phyloP scores from a whole-genome alignment of 2,888 invertebrate species.

The Brenthis hecate region DNA sequence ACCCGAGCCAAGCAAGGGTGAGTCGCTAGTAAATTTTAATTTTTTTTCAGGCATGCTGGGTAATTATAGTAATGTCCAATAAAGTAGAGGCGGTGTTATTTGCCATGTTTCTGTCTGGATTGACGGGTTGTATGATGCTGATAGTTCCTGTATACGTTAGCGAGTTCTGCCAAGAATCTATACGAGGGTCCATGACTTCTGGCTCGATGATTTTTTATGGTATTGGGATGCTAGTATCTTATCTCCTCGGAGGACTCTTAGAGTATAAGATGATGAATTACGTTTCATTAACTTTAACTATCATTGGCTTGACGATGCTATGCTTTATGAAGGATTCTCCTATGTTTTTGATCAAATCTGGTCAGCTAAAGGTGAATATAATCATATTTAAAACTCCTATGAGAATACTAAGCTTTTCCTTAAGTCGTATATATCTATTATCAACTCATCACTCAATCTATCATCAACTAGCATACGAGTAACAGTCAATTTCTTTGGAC shows the following conservation, averaged over 20 bases:
- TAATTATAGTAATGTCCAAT: constrained; percentile 48
- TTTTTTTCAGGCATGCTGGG: constrained; percentile 47
- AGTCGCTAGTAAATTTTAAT: too few species aligned
- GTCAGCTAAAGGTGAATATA: constrained; percentile 52
- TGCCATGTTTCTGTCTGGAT: constrained; percentile 59
- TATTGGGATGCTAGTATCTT: constrained; percentile 61
- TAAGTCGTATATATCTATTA: too few species aligned
- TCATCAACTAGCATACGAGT: too few species aligned
- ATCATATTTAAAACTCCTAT: too few species aligned
- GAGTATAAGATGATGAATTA: constrained; percentile 58
- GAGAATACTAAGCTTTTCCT: too few species aligned
- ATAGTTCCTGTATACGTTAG: constrained; percentile 58
- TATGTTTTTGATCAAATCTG: constrained; percentile 57
- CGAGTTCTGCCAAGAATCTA: constrained; percentile 64
- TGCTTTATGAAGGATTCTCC: constrained; percentile 60
- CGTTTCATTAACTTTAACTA: constrained; percentile 49
- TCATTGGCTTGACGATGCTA: constrained; percentile 47
- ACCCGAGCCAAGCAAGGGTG: too few species aligned
- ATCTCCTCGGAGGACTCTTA: constrained; percentile 58
- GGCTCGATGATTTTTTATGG: constrained; percentile 56
- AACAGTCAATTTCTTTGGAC: too few species aligned
- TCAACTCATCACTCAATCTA: too few species aligned
- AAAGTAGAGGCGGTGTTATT: constrained; percentile 56
- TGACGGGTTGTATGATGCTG: constrained; percentile 53
- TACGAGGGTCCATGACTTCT: constrained; percentile 63